Evolutionary conservation across 2,888 invertebrate species (phyloP).

Genomic region (Mythimna pallens): DNA sequence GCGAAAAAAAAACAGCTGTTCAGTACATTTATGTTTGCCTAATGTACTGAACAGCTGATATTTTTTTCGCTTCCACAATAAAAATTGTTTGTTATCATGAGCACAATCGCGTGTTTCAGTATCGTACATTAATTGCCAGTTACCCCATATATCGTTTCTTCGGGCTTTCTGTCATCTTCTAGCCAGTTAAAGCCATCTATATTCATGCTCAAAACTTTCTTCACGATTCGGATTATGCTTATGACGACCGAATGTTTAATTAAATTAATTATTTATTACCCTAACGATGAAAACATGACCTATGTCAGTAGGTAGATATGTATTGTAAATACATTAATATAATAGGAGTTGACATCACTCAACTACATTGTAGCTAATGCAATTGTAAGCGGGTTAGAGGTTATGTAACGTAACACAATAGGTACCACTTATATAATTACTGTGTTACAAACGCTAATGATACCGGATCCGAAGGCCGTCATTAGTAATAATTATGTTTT

Average conservation of each 20-base stretch:
- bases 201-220: not conserved
- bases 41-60: no score
- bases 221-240: not conserved
- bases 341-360: not conserved
- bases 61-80: no score
- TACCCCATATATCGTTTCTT: no score
- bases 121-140: no score
- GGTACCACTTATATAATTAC: conserved; percentile 1
- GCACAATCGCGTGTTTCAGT: no score
- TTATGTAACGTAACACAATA: not conserved
- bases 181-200: no score
- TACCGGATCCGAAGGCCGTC: not conserved
- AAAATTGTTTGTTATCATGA: no score
- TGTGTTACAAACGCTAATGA: not conserved
- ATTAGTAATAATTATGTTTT: not conserved
- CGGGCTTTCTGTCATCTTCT: no score
- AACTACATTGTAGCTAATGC: conserved; percentile 11
- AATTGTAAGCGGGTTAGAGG: not conserved
- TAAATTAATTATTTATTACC: not conserved
- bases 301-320: not conserved
- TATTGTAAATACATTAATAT: conserved; percentile 1
- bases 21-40: no score
- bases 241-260: not conserved
- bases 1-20: no score
- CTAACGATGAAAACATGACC: not conserved